These are phyloP conservation scores for Ypsolopha scabrella DNA, from an alignment of 2,888 invertebrate species.

Conservation along the genomic window DNA sequence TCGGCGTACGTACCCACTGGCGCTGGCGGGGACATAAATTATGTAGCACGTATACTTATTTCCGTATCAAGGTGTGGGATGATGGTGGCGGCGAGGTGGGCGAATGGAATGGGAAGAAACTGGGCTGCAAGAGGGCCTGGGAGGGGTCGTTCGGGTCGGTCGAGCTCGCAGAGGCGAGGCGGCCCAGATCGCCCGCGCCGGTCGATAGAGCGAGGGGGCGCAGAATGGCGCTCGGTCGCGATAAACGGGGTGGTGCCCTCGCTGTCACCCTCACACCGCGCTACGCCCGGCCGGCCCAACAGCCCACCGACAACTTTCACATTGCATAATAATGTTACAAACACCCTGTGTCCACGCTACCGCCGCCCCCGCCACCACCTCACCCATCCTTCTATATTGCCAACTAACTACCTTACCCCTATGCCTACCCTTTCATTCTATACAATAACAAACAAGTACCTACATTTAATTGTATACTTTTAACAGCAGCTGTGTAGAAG, in stretches of 20 bases:
- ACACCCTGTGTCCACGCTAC: conserved; percentile 24
- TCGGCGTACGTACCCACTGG: background rate
- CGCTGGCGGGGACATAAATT: conserved; percentile 8
- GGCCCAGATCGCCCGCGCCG: conserved; percentile 53
- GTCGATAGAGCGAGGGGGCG: conserved; percentile 61
- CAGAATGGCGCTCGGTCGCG: conserved; percentile 28
- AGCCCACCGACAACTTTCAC: conserved; percentile 38
- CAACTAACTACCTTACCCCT: background rate
- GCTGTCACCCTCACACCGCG: conserved; percentile 50
- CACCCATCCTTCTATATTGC: background rate
- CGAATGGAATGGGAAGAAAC: conserved; percentile 16
- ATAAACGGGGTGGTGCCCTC: conserved; percentile 57
- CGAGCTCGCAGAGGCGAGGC: conserved; percentile 22
- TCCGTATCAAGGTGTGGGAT: conserved; percentile 17
- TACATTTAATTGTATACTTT: conserved; percentile 1
- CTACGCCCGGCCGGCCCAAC: conserved; percentile 21
- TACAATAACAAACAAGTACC: conserved; percentile 1
- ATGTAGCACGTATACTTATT: conserved; percentile 17
- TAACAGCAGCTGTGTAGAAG: conserved; percentile 6
- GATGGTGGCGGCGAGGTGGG: conserved; percentile 13
- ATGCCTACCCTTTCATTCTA: background rate
- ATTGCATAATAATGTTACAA: conserved; percentile 45
- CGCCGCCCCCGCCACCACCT: conserved; percentile 6
- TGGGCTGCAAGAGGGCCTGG: conserved; percentile 15
- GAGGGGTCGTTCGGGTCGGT: conserved; percentile 27